These are phyloP conservation scores for Esox niger DNA, from an alignment of 2,113 vertebrate species.

Conservation along the genomic window DNA sequence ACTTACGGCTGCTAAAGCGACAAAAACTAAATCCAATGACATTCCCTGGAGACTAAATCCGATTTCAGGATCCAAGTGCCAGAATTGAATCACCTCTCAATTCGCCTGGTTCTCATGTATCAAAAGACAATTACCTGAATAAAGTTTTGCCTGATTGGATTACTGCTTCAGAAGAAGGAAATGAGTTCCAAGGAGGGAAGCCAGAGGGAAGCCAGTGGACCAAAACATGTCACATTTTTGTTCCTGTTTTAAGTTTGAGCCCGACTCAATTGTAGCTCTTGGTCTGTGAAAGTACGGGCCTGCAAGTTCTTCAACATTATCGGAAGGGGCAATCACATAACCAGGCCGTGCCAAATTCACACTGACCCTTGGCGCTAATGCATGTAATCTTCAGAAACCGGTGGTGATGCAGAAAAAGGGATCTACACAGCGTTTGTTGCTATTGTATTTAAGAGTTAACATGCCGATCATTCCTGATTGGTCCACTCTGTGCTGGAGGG, in stretches of 20 bases:
- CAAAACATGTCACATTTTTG: slow-evolving; percentile 12
- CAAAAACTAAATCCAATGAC: slow-evolving; percentile 5
- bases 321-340: slow-evolving; percentile 27
- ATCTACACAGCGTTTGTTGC: slow-evolving; percentile 25
- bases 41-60: not conserved
- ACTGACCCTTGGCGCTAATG: slow-evolving; percentile 12
- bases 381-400: not conserved
- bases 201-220: not conserved
- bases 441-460: slow-evolving; percentile 5
- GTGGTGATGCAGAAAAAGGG: slow-evolving; percentile 1
- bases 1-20: not conserved
- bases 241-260: slow-evolving; percentile 17
- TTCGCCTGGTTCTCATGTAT: slow-evolving; percentile 45
- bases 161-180: slow-evolving; percentile 22
- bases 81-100: slow-evolving; percentile 45
- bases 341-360: slow-evolving; percentile 13
- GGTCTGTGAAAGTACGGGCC: not conserved
- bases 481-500: not conserved
- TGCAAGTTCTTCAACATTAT: slow-evolving; percentile 12
- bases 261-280: slow-evolving; percentile 10
- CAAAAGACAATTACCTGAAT: slow-evolving; percentile 25
- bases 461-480: slow-evolving; percentile 33
- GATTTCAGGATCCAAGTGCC: slow-evolving; percentile 1
- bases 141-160: slow-evolving; percentile 42
- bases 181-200: not conserved